Conservation (phyloP, 2,888 invertebrate genomes). For the Phanerotoma sp. region DNA sequence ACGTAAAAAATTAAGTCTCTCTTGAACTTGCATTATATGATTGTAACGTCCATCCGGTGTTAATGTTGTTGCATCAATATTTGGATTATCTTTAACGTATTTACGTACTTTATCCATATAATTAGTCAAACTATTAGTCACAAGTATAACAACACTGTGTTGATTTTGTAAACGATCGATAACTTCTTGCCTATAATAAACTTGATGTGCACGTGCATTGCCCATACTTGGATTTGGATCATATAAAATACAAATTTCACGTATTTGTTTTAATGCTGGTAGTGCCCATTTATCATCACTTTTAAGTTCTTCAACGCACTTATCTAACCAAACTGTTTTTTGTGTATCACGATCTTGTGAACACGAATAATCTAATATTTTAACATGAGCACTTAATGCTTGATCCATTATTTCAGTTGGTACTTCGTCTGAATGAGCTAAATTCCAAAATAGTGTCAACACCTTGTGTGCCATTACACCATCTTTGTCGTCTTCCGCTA, state of each 20-base stretch:
- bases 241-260: slow-evolving; percentile 93
- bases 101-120: slow-evolving; percentile 87
- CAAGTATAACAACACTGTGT: slow-evolving; percentile 90
- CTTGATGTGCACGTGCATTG: slow-evolving; percentile 63
- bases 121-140: slow-evolving; percentile 85
- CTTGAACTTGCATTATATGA: slow-evolving; percentile 90
- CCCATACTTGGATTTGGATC: slow-evolving; percentile 75
- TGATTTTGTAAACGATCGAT: slow-evolving; percentile 89
- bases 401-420: slow-evolving; percentile 98
- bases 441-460: slow-evolving; percentile 91
- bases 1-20: slow-evolving; percentile 88
- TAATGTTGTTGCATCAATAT: slow-evolving; percentile 76
- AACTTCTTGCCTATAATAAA: slow-evolving; percentile 69
- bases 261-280: slow-evolving; percentile 92
- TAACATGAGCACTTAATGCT: slow-evolving; percentile 91
- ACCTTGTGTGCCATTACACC: slow-evolving; percentile 99
- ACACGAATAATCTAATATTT: slow-evolving; percentile 97
- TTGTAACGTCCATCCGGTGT: slow-evolving; percentile 87
- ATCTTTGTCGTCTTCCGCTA: slow-evolving; percentile 98
- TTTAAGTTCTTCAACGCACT: slow-evolving; percentile 93
- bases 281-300: slow-evolving; percentile 88
- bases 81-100: slow-evolving; percentile 69
- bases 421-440: slow-evolving; percentile 95
- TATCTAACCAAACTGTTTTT: slow-evolving; percentile 93
- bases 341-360: slow-evolving; percentile 96